Percentiles rank a stretch among this genome's conserved stretches.
phyloP scores from a whole-genome alignment of 2,888 invertebrate species.

The Eristalis intricaria region DNA sequence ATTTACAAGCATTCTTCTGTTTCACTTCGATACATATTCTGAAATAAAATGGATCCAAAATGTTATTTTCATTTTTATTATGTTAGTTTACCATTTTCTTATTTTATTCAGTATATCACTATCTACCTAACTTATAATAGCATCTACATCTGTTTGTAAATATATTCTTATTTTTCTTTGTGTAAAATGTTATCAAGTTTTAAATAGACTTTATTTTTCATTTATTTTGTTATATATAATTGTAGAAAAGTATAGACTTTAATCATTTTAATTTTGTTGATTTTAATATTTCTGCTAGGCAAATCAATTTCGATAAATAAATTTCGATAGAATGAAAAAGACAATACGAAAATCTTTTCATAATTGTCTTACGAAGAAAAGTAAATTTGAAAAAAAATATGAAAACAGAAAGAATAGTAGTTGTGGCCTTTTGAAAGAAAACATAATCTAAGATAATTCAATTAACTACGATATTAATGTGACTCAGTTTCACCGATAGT shows the following conservation, averaged over 20 bases:
- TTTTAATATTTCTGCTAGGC: slow-evolving; percentile 67
- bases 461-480: slow-evolving; percentile 8
- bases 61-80: slow-evolving; percentile 42
- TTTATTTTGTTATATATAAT: slow-evolving; percentile 70
- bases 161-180: slow-evolving; percentile 68
- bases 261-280: slow-evolving; percentile 50
- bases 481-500: background rate
- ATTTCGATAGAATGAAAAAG: slow-evolving; percentile 63
- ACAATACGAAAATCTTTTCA: slow-evolving; percentile 48
- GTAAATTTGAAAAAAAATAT: slow-evolving; percentile 8
- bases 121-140: slow-evolving; percentile 69
- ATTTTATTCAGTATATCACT: slow-evolving; percentile 70
- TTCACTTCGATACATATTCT: slow-evolving; percentile 51
- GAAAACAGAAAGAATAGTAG: slow-evolving; percentile 33
- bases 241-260: slow-evolving; percentile 71
- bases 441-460: background rate
- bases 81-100: slow-evolving; percentile 61
- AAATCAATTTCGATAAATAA: slow-evolving; percentile 67
- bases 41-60: slow-evolving; percentile 62
- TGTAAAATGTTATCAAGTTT: slow-evolving; percentile 72
- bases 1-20: slow-evolving; percentile 37
- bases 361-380: slow-evolving; percentile 2
- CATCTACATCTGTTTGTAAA: slow-evolving; percentile 72
- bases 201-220: slow-evolving; percentile 69
- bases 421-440: background rate